Conservation (phyloP, 2,797 vertebrate genomes). For the Cossypha heuglini region DNA sequence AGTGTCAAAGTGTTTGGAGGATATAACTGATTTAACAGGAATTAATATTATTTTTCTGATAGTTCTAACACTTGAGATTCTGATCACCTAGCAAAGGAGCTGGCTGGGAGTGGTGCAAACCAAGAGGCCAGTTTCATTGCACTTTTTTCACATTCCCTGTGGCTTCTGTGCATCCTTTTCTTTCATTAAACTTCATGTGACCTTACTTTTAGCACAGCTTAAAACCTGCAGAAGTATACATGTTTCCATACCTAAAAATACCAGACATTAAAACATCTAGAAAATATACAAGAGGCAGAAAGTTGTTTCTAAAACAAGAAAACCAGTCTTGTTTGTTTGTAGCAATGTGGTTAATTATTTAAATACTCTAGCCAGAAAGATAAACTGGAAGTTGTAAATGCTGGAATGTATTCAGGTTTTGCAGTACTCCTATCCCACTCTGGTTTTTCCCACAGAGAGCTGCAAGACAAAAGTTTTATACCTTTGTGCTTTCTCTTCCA, state of each 20-base stretch:
- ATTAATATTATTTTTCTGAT: background rate
- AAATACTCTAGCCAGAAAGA: background rate
- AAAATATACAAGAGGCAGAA: background rate
- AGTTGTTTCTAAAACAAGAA: background rate
- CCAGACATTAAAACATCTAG: background rate
- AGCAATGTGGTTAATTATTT: background rate
- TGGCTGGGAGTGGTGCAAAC: background rate
- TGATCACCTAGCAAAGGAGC: background rate
- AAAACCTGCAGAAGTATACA: background rate
- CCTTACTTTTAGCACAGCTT: background rate
- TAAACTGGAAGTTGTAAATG: background rate
- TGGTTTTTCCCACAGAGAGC: background rate
- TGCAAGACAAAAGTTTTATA: background rate
- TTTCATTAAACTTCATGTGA: background rate
- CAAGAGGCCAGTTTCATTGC: background rate
- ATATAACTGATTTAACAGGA: background rate
- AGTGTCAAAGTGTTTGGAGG: background rate
- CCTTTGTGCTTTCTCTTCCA: background rate
- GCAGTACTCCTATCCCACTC: background rate
- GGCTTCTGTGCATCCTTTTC: background rate
- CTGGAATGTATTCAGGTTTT: background rate
- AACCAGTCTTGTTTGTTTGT: background rate
- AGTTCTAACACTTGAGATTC: background rate
- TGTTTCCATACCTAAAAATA: background rate
- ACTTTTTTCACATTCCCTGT: background rate